These are phyloP conservation scores for Leptinotarsa lineolata DNA, from an alignment of 1,140 invertebrate genomes.

Conservation along the genomic window DNA sequence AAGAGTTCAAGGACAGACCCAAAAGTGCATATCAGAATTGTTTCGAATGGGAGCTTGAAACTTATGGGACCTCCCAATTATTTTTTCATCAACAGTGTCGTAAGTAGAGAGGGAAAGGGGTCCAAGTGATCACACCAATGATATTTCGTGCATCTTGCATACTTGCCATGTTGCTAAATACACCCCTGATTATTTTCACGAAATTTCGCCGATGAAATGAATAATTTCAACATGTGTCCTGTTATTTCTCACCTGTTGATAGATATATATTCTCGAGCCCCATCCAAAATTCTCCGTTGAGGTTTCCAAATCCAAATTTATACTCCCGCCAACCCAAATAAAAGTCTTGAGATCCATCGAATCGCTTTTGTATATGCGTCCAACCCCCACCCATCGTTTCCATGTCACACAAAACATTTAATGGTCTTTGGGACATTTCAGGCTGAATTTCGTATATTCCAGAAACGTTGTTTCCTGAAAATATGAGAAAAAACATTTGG, in stretches of 20 bases:
- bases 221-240: not conserved
- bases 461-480: conserved; percentile 33
- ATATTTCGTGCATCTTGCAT: not conserved
- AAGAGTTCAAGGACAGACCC: too few species aligned
- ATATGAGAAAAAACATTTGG: not conserved
- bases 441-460: conserved; percentile 52
- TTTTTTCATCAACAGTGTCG: not conserved
- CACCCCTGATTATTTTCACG: too few species aligned
- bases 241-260: conserved; percentile 47
- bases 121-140: too few species aligned
- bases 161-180: not conserved
- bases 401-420: conserved; percentile 68
- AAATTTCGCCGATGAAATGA: not conserved
- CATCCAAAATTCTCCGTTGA: conserved; percentile 60
- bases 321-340: conserved; percentile 68
- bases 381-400: conserved; percentile 63
- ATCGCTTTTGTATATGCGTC: conserved; percentile 67
- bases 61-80: not conserved
- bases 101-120: not conserved
- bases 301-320: conserved; percentile 60
- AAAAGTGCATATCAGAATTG: too few species aligned
- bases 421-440: conserved; percentile 51
- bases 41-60: too few species aligned
- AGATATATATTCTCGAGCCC: conserved; percentile 57
- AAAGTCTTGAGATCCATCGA: conserved; percentile 67